Evolutionary conservation across 2,888 invertebrate species (phyloP), one percentile per base, ranked within the genome.

Genomic region (Drosophila sordidapex): DNA sequence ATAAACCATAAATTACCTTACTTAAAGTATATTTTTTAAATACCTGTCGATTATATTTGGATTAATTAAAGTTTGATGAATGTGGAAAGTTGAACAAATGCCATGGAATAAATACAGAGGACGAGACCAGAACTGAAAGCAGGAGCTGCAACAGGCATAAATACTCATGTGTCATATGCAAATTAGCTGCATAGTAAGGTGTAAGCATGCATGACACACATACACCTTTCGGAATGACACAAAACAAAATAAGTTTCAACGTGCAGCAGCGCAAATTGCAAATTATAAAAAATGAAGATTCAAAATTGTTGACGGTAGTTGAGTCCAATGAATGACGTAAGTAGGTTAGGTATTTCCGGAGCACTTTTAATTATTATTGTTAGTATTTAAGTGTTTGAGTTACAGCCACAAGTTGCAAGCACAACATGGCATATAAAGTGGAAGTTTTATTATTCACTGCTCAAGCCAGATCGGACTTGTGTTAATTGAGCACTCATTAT

Each of bases 111-210:
- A 13, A 36, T 21, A 6, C 4, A n/a, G 27, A 29, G 18, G 18
- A 27, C 4, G 13, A 59, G 36, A 58, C 36, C 13, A 33, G 8
- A 8, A 25, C 25, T 15, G 48, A 51, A 52, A 29, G 2, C 10
- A 11, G 5, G 31, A n/a, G 51, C 69, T 76, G 69, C 61, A 85
- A 67, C 79, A 81, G 69, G 74, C 74, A 65, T 74, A 71, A 69
- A 76, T 67, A 36, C 51, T 68, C 72, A 59, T 60, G 83, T 76
- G 77, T 79, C 83, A 75, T 74, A 84, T 85, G 82, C 80, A 89
- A 89, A 85, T 85, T 87, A 84, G 82, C 89, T 70, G 67, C 87
- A 85, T 82, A 89, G 84, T 85, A 82, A 89, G 89, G 85, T 89
- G 87, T 75, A 85, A 89, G 82, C 84, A 85, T 85, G 80, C 84